Base-by-base conservation (phyloP, 1,140 invertebrate genomes). In the Centruroides vittatus region DNA sequence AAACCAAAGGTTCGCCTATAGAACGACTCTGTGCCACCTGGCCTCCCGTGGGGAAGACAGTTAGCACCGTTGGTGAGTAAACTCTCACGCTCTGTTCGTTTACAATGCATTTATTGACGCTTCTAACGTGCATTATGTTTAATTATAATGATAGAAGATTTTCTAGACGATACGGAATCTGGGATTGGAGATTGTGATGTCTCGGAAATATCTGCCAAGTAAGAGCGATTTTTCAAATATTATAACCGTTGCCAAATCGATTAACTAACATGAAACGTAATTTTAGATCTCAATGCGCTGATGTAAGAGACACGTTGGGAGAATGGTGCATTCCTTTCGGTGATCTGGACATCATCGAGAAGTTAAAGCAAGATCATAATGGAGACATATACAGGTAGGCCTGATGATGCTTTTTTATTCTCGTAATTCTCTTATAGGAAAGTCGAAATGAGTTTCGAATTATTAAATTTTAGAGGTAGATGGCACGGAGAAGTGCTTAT, bases 401-500 rank as follows among this genome's bases (percentile, higher is more conserved):
- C 5, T 41, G 23, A 23, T 23, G 23, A 23, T 23, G 23, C 23
- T 23, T 23, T 23, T 23, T 23, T 23, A 23, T 23, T 23, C 23
- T 23, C 23, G 23, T 23, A 23, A 23, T 23, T 23, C 23, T 23
- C 23, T 23, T 23, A 23, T 23, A 23, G 23, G 23, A 2, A 23
- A 23, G 23, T 23, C 23, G 23, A 23, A 23, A 23, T 23, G 23
- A 23, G 23, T 23, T n/a, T 23, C 23, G 23, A 23, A 23, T 23
- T 23, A 23, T 23, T 23, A 23, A 41, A 41, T 66, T 67, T 35
- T 67, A 75, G 74, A 59, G 77, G 75, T 4, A 69, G 70, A 1
- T 78, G 77, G 77, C 77, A 78, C 64, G 77, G 77, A 9, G 75
- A 78, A 50, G 77, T 78, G 3, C 70, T 74, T 49, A 75, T 74